Conservation (phyloP, 1,140 invertebrate genomes). For the Andricus grossulariae region DNA sequence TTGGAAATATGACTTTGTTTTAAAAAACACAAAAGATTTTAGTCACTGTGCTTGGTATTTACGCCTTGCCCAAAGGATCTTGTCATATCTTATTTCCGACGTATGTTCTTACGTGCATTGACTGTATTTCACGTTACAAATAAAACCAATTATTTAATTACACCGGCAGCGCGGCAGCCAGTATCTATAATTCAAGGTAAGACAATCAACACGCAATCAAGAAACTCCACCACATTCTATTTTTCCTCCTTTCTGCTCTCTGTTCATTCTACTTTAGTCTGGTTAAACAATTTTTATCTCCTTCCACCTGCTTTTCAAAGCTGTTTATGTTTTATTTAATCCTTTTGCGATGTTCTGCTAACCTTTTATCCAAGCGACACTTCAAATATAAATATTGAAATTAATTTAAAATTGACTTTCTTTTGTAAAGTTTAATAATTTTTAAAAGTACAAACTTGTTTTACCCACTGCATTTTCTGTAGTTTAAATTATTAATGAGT, state of each 20-base stretch:
- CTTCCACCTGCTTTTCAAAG: constrained; percentile 26
- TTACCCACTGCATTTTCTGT: neutral
- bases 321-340: constrained; percentile 33
- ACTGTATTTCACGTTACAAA: constrained; percentile 72
- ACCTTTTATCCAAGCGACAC: constrained; percentile 8
- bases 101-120: constrained; percentile 66
- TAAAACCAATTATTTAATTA: constrained; percentile 77
- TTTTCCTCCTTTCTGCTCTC: constrained; percentile 58
- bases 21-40: too few relatives aligned
- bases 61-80: constrained; percentile 15
- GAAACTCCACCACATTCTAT: constrained; percentile 73
- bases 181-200: constrained; percentile 76
- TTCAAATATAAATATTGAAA: constrained; percentile 3
- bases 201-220: constrained; percentile 74
- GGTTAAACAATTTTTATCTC: constrained; percentile 27
- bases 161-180: constrained; percentile 77
- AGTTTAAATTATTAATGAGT: too few relatives aligned
- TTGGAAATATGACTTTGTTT: constrained; percentile 8
- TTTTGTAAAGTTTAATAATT: constrained; percentile 33
- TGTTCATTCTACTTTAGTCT: constrained; percentile 46
- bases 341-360: neutral
- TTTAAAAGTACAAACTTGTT: constrained; percentile 1
- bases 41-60: neutral
- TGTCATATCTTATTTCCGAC: constrained; percentile 58
- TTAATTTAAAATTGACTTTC: constrained; percentile 33